Evolutionary conservation across 2,797 vertebrate genomes (phyloP).

Genomic region (Calcarius lapponicus): DNA sequence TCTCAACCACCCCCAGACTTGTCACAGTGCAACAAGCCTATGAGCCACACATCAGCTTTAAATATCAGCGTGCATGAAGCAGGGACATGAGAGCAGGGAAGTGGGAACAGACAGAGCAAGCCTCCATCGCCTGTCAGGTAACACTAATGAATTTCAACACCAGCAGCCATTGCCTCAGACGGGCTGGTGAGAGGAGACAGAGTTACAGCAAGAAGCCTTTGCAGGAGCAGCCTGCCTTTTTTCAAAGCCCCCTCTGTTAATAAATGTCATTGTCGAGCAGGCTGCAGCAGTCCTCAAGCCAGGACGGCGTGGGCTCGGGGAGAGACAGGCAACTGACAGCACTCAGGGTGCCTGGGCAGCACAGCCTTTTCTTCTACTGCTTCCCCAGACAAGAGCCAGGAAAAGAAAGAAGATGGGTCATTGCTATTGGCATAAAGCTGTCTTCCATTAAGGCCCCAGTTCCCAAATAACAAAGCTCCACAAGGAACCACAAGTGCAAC

Average conservation of each 20-base stretch:
- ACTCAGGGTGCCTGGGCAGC: background rate
- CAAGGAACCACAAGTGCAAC: background rate
- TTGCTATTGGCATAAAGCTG: background rate
- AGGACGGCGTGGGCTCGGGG: background rate
- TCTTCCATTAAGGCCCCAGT: background rate
- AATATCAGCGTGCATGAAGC: slow-evolving; percentile 77
- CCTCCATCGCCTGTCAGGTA: slow-evolving; percentile 78
- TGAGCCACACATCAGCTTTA: slow-evolving; percentile 75
- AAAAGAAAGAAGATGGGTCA: background rate
- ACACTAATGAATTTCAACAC: slow-evolving; percentile 81
- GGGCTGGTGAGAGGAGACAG: slow-evolving; percentile 20
- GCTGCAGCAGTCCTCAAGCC: slow-evolving; percentile 10
- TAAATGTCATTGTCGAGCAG: slow-evolving; percentile 46
- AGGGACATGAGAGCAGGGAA: slow-evolving; percentile 72
- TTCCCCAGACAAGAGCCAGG: background rate
- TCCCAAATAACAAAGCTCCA: background rate
- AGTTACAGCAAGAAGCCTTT: slow-evolving; percentile 46
- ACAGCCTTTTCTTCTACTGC: background rate
- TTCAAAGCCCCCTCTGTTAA: slow-evolving; percentile 66
- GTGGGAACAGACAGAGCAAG: slow-evolving; percentile 71
- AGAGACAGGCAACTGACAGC: background rate
- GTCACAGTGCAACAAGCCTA: slow-evolving; percentile 79
- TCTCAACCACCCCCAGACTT: slow-evolving; percentile 71
- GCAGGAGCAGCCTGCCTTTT: slow-evolving; percentile 57
- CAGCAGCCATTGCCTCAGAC: slow-evolving; percentile 68